Evolutionary conservation across 64 coral and sea anemone species (phyloP), one percentile per base, ranked within the genome.

Genomic region (Anthopleura sola): DNA sequence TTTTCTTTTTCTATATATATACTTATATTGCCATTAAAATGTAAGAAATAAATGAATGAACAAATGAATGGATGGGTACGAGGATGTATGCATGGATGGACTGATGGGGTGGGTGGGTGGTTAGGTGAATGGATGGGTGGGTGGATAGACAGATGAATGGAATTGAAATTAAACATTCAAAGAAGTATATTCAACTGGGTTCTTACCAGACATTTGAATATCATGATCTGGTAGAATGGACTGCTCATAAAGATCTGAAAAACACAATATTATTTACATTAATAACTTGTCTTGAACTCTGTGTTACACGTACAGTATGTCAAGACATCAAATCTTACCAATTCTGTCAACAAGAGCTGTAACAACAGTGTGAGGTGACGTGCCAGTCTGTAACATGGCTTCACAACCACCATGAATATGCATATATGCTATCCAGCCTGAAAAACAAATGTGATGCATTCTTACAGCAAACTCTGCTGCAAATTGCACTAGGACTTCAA

Each of bases 281-380:
- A 5, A 21, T 58, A 21, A 58, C 16, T 17, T 17, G 18, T n/a
- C n/a, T n/a, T n/a, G n/a, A n/a, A n/a, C n/a, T n/a, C n/a, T n/a
- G n/a, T n/a, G n/a, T n/a, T n/a, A n/a, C n/a, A n/a, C n/a, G n/a
- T n/a, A n/a, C n/a, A n/a, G n/a, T n/a, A n/a, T n/a, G n/a, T n/a
- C n/a, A n/a, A n/a, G 58, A n/a, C 5, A n/a, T 62, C 23, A 62
- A n/a, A 12, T 60, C 68, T 68, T 58, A 91, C 89, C 90, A 66
- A 91, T 91, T 36, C 78, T 91, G 34, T 91, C 90, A 60, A 91
- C 85, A 48, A 91, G 90, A 14, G 90, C 90, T 26, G 90, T 91
- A 44, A 91, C 90, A 82, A 91, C 90, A 55, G 90, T 91, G 57
- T 91, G 86, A 74, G 90, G 78, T 29, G 90, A 91, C 13, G 78